Evolutionary conservation across 2,797 vertebrate species (phyloP), one percentile per base, ranked within the genome.

Genomic region (Gallinago solitaria): DNA sequence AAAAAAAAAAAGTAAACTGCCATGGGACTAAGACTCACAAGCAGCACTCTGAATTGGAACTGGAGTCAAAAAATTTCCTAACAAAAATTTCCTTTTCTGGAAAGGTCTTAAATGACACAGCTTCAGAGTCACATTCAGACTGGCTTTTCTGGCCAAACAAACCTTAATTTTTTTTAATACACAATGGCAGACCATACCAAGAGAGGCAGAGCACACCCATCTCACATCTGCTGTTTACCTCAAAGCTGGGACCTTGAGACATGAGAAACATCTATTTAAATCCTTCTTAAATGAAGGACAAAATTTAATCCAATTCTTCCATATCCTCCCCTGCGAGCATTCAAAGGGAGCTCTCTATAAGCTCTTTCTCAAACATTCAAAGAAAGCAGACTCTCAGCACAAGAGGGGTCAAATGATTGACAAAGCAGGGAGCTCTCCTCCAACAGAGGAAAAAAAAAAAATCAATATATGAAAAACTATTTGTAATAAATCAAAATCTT

Each of bases 221-320:
- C 75, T 69, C 87, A 47, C 47, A 50, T 43, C 56, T 84, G 41
- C 82, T 89, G 54, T 51, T 63, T 33, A 63, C 35, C 51, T 68
- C 81, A 23, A 74, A 74, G 68, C 57, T 77, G 37, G 23, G 71
- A 87, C 71, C 79, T 89, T 41, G 68, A 89, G 51, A 67, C 68
- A 77, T 2, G 56, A 87, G 60, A 60, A 87, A 64, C 4, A n/a
- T 24, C 60, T 59, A 17, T 27, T 45, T 48, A 74, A 89, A 94
- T 53, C 79, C 83, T 57, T 48, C 77, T 63, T 59, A 89, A 90
- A 63, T 21, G 51, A 90, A 56, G 83, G 70, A 67, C 88, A 84
- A 74, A 65, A 89, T 76, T 45, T 81, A 93, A 82, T 94, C 65
- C 50, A 81, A 54, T 78, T 75, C 54, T 67, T 73, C 76, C 13